A percentile compares a stretch with the other conserved stretches of the same genome.
Conservation (phyloP, 2,797 vertebrate species). For the Gymnopithys bicolor region DNA sequence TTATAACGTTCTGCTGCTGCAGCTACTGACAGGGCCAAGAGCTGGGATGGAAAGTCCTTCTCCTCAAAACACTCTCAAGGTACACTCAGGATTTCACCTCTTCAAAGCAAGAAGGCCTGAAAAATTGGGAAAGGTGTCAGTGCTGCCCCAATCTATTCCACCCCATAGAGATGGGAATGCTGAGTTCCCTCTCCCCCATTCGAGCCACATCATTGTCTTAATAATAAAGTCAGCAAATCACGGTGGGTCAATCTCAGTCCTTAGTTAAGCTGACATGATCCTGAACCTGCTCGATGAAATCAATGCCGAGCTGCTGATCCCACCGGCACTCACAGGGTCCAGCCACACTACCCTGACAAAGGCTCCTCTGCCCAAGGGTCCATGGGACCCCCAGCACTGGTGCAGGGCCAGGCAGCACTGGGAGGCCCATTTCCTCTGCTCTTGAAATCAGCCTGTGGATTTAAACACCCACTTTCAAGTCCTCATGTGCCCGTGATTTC, state of each 20-base stretch:
- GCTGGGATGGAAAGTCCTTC: background rate
- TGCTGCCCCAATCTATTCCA: background rate
- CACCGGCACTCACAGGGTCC: accelerated
- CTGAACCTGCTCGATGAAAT: background rate
- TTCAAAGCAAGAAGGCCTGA: background rate
- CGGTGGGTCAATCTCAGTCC: background rate
- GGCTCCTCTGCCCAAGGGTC: background rate
- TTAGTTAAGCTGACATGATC: background rate
- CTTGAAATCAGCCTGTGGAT: background rate
- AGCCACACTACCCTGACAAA: background rate
- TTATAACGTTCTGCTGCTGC: slow-evolving; percentile 26
- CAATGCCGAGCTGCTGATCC: background rate
- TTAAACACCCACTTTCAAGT: background rate
- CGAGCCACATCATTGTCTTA: background rate
- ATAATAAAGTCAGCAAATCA: slow-evolving; percentile 7
- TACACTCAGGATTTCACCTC: background rate
- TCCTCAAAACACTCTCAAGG: background rate
- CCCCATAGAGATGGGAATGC: accelerated
- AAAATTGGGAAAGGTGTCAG: background rate
- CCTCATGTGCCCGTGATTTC: background rate
- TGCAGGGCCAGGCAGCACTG: background rate
- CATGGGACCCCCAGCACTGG: accelerated
- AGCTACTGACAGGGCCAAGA: slow-evolving; percentile 40
- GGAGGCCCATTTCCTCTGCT: background rate
- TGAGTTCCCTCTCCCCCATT: background rate